A percentile compares a stretch with the other conserved stretches of the same genome.
These are phyloP conservation scores for Poecilia latipinna DNA, from an alignment of 2,113 vertebrate genomes.

Conservation along the genomic window DNA sequence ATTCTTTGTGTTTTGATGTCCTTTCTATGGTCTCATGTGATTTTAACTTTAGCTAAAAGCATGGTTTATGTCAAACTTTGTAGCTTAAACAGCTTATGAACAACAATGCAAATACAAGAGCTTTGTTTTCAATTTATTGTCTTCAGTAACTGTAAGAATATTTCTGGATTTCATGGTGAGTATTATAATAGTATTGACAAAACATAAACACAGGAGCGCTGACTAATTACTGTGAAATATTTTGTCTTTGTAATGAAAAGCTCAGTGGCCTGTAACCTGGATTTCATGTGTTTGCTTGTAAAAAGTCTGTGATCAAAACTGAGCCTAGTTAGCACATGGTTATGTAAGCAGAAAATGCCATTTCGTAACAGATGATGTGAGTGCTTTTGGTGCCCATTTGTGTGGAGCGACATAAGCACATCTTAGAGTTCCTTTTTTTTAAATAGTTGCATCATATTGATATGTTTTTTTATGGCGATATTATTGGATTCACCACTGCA, in stretches of 20 bases:
- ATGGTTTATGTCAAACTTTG: no score
- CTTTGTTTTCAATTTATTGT: no score
- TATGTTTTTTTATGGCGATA: no score
- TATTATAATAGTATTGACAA: no score
- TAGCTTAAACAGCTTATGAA: no score
- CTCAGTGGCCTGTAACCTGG: constrained; percentile 1
- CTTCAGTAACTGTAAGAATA: no score
- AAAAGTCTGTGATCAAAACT: constrained; percentile 41
- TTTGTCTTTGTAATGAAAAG: constrained; percentile 1
- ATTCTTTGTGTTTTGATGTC: neutral
- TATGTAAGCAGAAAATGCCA: constrained; percentile 66
- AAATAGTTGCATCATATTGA: neutral
- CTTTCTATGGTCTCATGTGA: neutral
- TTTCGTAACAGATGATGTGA: constrained; percentile 59
- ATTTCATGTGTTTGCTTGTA: neutral
- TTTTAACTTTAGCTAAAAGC: no score
- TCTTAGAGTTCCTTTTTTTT: constrained; percentile 13
- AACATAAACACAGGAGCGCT: no score
- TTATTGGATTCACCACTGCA: neutral
- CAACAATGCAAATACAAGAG: no score
- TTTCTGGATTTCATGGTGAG: no score
- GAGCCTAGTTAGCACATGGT: constrained; percentile 34
- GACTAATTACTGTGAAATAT: neutral
- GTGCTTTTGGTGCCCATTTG: constrained; percentile 39
- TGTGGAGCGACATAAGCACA: constrained; percentile 23